Evolutionary conservation across 23 tunicate species (phyloP).

Genomic region (Halocynthia aurantium): DNA sequence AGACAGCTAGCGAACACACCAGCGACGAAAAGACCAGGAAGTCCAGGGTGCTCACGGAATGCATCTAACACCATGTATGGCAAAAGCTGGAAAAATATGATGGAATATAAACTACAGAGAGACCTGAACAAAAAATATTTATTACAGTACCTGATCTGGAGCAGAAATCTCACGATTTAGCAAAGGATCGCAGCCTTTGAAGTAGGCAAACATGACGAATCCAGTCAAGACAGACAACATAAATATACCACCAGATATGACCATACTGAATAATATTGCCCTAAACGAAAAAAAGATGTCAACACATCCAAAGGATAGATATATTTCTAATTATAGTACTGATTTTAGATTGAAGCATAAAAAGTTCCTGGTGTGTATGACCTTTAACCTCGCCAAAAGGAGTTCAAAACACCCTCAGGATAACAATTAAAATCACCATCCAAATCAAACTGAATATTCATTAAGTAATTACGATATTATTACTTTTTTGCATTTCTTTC

Average conservation of each 20-base stretch:
- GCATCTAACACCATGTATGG: constrained; percentile 59
- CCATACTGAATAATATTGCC: constrained; percentile 15
- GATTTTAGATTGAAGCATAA: no score
- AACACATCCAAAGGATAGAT: no score
- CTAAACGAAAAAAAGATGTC: neutral
- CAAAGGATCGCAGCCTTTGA: constrained; percentile 52
- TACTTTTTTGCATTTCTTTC: constrained; percentile 78
- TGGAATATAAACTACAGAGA: neutral
- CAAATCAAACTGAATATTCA: no score
- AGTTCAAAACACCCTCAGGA: no score
- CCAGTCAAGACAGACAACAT: constrained; percentile 27
- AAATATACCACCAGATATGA: constrained; percentile 7
- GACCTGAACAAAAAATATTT: neutral
- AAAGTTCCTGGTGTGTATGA: no score
- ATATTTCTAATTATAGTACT: no score
- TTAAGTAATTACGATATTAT: neutral
- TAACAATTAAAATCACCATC: no score
- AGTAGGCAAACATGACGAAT: constrained; percentile 47
- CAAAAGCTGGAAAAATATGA: constrained; percentile 37
- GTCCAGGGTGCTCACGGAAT: constrained; percentile 54
- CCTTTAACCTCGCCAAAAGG: no score
- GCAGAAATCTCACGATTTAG: constrained; percentile 11
- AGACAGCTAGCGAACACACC: constrained; percentile 73
- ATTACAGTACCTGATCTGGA: constrained; percentile 37
- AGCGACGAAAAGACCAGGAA: constrained; percentile 72